A percentile compares a stretch with the other conserved stretches of the same genome.
Conservation (phyloP, 2,797 vertebrate species). For the Anas georgica region DNA sequence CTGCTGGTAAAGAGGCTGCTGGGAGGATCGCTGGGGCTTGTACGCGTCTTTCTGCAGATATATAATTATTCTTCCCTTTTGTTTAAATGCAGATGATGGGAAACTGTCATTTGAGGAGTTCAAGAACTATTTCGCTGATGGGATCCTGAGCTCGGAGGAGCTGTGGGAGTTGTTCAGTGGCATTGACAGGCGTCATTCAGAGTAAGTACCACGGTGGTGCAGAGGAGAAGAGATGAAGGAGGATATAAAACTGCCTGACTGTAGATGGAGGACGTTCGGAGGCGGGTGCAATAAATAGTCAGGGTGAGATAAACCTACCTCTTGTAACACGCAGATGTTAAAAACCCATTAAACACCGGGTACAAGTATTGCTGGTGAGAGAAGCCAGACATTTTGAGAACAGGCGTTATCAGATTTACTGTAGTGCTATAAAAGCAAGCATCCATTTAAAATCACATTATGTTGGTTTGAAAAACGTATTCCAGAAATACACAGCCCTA, state of each 20-base stretch:
- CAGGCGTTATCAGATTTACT: neutral
- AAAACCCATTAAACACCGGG: neutral
- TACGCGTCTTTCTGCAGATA: neutral
- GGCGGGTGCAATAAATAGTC: constrained; percentile 23
- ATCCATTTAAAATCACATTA: neutral
- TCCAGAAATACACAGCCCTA: neutral
- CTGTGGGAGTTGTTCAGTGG: constrained; percentile 91
- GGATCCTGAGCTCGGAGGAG: constrained; percentile 91
- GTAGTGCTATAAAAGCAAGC: neutral
- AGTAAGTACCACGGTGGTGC: constrained; percentile 78
- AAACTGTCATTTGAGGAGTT: constrained; percentile 98
- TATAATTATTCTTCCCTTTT: constrained; percentile 37
- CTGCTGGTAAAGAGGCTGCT: neutral
- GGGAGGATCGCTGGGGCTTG: neutral
- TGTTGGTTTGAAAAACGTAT: neutral
- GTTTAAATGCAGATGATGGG: constrained; percentile 87
- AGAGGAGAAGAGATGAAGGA: neutral
- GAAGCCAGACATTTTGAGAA: constrained; percentile 24
- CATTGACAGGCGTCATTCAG: constrained; percentile 89
- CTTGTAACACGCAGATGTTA: neutral
- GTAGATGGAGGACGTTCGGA: neutral
- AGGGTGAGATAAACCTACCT: constrained; percentile 14
- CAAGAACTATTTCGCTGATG: constrained; percentile 93
- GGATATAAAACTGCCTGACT: neutral
- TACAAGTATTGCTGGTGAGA: neutral